Evolutionary conservation across 2,113 vertebrate genomes (phyloP).

Genomic region (Chlamydotis undulata): DNA sequence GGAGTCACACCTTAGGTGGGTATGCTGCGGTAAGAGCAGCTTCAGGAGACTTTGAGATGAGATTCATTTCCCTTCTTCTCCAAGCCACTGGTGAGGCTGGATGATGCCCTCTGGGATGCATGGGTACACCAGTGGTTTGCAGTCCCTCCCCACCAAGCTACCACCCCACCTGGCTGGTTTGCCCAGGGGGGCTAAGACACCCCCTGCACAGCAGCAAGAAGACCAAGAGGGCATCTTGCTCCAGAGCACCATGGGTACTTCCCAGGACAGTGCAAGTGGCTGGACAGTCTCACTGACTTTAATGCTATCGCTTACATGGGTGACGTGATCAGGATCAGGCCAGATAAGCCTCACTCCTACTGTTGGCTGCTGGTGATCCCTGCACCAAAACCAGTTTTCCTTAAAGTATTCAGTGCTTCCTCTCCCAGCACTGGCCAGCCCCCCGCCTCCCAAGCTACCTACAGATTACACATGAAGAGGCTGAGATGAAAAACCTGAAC

Average conservation of each 20-base stretch:
- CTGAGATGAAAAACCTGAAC: neutral
- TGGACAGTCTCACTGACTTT: neutral
- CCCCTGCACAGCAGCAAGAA: neutral
- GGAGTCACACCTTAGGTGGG: neutral
- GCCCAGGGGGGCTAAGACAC: neutral
- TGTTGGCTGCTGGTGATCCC: neutral
- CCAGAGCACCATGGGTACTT: neutral
- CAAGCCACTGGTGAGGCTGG: neutral
- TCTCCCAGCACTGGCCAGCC: neutral
- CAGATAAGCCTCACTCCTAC: neutral
- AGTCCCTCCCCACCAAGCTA: no score
- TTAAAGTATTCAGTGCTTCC: neutral
- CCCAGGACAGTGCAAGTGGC: neutral
- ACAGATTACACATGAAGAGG: neutral
- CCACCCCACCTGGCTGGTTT: fast-evolving
- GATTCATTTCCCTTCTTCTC: neutral
- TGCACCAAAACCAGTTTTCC: neutral
- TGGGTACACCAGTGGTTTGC: fast-evolving
- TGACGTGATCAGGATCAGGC: neutral
- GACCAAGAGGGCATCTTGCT: neutral
- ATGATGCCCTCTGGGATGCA: neutral
- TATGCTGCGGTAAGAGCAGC: neutral
- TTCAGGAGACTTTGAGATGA: neutral
- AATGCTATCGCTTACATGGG: neutral
- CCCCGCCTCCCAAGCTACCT: neutral